Percentiles rank a stretch among this genome's conserved stretches.
Conservation (phyloP, 2,888 invertebrate species). For the Tipula helvola region DNA sequence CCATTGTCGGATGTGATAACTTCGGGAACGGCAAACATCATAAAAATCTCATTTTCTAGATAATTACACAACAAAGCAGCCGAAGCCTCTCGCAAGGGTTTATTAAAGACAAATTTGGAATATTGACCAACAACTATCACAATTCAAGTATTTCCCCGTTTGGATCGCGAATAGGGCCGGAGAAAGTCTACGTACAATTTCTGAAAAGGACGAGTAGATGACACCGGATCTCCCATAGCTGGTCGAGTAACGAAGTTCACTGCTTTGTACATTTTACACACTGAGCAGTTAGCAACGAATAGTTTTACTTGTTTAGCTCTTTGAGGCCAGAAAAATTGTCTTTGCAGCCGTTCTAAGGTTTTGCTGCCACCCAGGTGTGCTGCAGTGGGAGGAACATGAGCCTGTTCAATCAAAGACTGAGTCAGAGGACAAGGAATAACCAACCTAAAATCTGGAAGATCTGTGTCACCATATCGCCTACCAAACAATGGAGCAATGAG, state of each 20-base stretch:
- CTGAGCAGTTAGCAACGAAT: conserved; percentile 10
- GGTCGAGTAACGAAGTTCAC: conserved; percentile 6
- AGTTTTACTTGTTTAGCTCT: conserved; percentile 13
- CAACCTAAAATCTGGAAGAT: no score
- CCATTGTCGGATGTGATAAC: no score
- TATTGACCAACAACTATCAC: neutral
- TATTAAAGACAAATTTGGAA: neutral
- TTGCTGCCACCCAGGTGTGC: no score
- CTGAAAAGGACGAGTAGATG: conserved; percentile 15
- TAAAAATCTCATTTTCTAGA: no score
- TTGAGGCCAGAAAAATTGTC: conserved; percentile 15
- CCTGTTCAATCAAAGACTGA: no score
- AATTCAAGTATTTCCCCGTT: neutral
- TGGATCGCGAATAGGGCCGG: conserved; percentile 15
- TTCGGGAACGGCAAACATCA: no score
- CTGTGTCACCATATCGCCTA: no score
- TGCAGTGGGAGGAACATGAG: no score
- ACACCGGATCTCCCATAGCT: conserved; percentile 13
- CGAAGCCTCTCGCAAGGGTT: neutral
- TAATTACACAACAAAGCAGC: no score
- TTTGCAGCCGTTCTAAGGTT: no score
- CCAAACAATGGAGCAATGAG: no score
- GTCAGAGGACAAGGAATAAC: no score
- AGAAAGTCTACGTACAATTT: conserved; percentile 14
- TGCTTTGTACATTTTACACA: neutral